Conservation (phyloP, 2,797 vertebrate species). For the Cetoscarus ocellatus region DNA sequence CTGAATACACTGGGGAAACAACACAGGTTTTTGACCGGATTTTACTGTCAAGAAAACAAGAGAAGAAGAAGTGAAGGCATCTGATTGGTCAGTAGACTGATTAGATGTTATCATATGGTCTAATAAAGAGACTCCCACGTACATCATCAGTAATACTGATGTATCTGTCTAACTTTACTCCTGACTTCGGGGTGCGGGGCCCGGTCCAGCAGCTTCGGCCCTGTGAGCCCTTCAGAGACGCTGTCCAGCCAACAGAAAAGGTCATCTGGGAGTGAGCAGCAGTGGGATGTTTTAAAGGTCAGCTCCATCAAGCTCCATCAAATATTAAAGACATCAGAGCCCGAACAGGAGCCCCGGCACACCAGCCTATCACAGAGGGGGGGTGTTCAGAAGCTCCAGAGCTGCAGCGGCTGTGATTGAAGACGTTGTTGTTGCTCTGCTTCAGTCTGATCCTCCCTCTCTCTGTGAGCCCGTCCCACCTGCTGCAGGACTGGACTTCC, state of each 20-base stretch:
- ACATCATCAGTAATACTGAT: no score
- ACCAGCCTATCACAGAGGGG: conserved; percentile 59
- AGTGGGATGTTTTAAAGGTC: conserved; percentile 79
- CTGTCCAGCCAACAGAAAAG: conserved; percentile 72
- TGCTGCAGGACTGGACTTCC: conserved; percentile 47
- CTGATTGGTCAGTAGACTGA: no score
- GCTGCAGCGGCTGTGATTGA: conserved; percentile 45
- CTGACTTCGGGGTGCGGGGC: no score
- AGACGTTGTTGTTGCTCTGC: conserved; percentile 13
- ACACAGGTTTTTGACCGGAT: no score
- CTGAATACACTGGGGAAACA: no score
- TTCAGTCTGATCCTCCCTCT: conserved; percentile 1
- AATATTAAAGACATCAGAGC: conserved; percentile 76
- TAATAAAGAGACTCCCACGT: no score
- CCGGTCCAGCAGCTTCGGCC: conserved; percentile 35
- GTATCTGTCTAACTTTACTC: no score
- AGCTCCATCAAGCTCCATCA: conserved; percentile 72
- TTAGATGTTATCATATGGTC: neutral
- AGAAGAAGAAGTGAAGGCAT: no score
- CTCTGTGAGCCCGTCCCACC: conserved; percentile 29
- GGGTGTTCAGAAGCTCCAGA: conserved; percentile 22
- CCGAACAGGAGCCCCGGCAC: conserved; percentile 60
- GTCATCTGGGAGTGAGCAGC: conserved; percentile 68
- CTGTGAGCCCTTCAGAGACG: conserved; percentile 43
- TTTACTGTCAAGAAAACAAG: no score